These are phyloP conservation scores for Athalia circularis DNA, from an alignment of 2,888 invertebrate species.

Conservation along the genomic window DNA sequence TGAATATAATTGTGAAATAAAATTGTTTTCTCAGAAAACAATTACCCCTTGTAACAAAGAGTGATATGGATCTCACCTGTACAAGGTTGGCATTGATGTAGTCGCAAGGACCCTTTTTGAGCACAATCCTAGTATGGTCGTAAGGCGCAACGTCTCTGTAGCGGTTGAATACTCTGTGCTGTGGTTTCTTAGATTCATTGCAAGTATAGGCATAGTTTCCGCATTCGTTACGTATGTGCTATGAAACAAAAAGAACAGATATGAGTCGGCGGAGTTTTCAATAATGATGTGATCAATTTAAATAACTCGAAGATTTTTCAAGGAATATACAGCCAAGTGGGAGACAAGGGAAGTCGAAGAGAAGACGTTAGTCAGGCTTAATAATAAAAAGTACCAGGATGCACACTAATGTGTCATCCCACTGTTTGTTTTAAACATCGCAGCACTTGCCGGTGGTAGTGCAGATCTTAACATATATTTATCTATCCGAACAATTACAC, in stretches of 20 bases:
- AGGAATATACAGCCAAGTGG: no score
- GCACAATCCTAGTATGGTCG: conserved; percentile 92
- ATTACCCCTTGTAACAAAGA: no score
- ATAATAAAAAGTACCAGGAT: no score
- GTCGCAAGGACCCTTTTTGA: conserved; percentile 84
- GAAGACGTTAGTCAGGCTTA: no score
- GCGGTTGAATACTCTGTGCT: conserved; percentile 90
- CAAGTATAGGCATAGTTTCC: conserved; percentile 79
- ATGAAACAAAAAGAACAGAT: conserved; percentile 67
- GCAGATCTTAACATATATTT: no score
- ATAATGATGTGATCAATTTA: no score
- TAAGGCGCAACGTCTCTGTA: conserved; percentile 97
- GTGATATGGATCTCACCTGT: conserved; percentile 76
- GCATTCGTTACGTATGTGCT: conserved; percentile 86
- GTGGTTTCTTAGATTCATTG: conserved; percentile 84
- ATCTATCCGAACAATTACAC: no score
- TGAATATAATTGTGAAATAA: conserved; percentile 31
- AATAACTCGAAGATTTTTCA: no score
- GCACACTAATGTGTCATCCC: no score
- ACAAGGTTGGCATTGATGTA: conserved; percentile 98
- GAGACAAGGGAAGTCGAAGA: no score
- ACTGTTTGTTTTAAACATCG: no score
- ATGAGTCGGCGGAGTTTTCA: not conserved
- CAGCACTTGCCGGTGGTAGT: no score
- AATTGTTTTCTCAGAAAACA: not conserved